Base-by-base conservation (phyloP, 2,113 vertebrate species). In the Tachysurus vachellii region DNA sequence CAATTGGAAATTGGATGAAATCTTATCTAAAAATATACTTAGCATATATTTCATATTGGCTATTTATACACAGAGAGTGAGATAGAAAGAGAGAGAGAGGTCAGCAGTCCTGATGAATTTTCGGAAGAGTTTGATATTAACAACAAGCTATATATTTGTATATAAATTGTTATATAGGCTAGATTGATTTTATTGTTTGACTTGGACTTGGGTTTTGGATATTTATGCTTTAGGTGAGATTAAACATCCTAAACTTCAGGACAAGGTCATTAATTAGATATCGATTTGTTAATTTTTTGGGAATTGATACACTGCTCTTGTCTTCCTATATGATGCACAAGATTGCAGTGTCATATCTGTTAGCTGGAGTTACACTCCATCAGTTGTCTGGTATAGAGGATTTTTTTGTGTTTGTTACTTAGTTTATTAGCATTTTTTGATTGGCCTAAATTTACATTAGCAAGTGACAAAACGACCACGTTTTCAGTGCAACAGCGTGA, bases 1-100 rank as follows among this genome's bases (percentile, higher is more conserved):
- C 36, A 47, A 79, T 62, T 61, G 84, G 84, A 79, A 79, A 62
- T 82, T 31, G 5, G 1, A 10, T 83, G 10, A 75, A 86, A 44
- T 13, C 68, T 42, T 26, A 21, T 88, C 56, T 84, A 50, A 77
- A 85, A 47, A 76, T 62, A n/a, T 82, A 36, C 0, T 59, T 70
- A 62, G 12, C 26, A 28, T 19, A 28, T 36, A 21, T 66, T 8
- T 83, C 44, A 77, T 42, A 26, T 1, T 21, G 57, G 31, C 56
- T 82, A 44, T 44, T 82, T 82, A 62, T 82, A 82, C 21, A 16
- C 31, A 56, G n/a, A 56, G 50, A 36, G 47, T 42, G 82, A 56
- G 31, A 47, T 3, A n/a, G 42, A 26, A 5, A 3, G 56, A 84
- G 36, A 36, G 36, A 36, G 36, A 36, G 36, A 36, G 36, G 19